Evolutionary conservation across 2,888 invertebrate species (phyloP).

Genomic region (Helleia helle): DNA sequence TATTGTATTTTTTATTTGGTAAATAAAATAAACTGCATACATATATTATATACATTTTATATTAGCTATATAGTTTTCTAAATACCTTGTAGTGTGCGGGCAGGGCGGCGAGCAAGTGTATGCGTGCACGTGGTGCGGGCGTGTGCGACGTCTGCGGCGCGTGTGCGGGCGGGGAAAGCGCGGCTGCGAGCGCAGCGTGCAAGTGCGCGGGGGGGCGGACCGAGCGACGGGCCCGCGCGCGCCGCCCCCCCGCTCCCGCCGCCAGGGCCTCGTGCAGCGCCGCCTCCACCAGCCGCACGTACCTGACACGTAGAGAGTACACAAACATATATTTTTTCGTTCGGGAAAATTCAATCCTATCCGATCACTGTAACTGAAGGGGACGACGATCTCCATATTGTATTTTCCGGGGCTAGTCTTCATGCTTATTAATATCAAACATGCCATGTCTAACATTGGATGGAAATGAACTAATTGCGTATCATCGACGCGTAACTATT

Average conservation of each 20-base stretch:
- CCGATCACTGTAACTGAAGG: no score
- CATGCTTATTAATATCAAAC: no score
- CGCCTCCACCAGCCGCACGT: slow-evolving; percentile 92
- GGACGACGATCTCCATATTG: no score
- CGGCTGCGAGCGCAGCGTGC: slow-evolving; percentile 88
- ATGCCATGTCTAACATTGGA: no score
- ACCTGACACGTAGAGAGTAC: slow-evolving; percentile 74
- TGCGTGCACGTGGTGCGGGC: slow-evolving; percentile 63
- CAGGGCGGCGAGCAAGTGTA: slow-evolving; percentile 36
- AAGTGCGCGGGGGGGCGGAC: slow-evolving; percentile 86
- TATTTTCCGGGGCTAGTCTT: no score
- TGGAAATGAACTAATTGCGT: no score
- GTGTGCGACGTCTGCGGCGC: slow-evolving; percentile 43
- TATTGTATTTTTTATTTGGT: no score
- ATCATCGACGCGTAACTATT: no score
- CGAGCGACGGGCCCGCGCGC: slow-evolving; percentile 65
- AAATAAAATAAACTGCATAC: no score
- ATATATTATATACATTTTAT: no score
- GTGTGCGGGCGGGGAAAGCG: slow-evolving; percentile 65
- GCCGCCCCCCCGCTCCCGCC: slow-evolving; percentile 67
- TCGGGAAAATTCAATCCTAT: neutral
- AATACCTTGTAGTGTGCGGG: slow-evolving; percentile 30
- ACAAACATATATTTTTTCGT: neutral
- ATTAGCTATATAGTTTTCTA: no score
- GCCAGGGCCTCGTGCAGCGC: slow-evolving; percentile 91